phyloP scores from a whole-genome alignment of 37 sponge, comb jelly and placozoan species.

The Chondrosia reniformis region DNA sequence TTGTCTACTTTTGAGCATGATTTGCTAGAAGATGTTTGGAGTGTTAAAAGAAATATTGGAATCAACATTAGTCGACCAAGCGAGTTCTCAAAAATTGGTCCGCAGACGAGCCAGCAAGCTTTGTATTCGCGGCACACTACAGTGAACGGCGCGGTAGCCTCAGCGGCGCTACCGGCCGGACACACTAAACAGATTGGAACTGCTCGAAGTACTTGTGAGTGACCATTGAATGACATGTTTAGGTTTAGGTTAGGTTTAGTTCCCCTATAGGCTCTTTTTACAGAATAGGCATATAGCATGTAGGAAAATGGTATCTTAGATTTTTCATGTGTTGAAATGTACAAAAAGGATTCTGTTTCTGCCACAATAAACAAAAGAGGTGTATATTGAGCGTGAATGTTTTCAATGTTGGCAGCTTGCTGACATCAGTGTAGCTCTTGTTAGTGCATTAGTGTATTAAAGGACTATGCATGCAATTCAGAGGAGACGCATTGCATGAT shows the following conservation, averaged over 20 bases:
- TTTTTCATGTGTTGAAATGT: too few species aligned
- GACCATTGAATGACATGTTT: neutral
- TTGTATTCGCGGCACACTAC: constrained; percentile 11
- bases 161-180: neutral
- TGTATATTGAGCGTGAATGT: too few species aligned
- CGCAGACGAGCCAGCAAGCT: neutral
- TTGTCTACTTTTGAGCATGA: constrained; percentile 27
- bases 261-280: neutral
- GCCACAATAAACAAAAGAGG: too few species aligned
- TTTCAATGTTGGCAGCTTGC: too few species aligned
- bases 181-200: neutral
- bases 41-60: constrained; percentile 60
- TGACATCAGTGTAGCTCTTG: too few species aligned
- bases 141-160: constrained; percentile 3
- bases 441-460: too few species aligned
- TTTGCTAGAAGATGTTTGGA: constrained; percentile 71
- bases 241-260: neutral
- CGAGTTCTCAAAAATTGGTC: neutral
- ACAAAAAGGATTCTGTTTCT: too few species aligned
- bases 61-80: neutral
- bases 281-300: too few species aligned
- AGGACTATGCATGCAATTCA: too few species aligned
- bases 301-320: too few species aligned
- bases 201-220: constrained; percentile 12
- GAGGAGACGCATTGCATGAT: too few species aligned